A percentile compares a stretch with the other conserved stretches of the same genome.
Conservation (phyloP, 2,888 invertebrate genomes). For the Cistogaster globosa region DNA sequence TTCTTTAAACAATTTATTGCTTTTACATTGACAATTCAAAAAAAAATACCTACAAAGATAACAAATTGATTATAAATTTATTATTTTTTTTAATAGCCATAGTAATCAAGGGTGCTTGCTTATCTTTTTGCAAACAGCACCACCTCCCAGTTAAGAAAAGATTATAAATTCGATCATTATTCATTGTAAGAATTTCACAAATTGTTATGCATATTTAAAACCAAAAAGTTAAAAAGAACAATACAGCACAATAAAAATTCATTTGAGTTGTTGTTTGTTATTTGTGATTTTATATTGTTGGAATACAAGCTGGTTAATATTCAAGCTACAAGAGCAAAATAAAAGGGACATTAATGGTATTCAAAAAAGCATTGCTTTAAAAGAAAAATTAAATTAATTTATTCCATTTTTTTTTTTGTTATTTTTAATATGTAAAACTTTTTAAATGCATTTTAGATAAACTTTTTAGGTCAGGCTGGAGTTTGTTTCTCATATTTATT, state of each 20-base stretch:
- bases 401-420: background rate
- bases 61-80: constrained; percentile 40
- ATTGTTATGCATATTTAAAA: constrained; percentile 46
- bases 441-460: no score
- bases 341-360: constrained; percentile 10
- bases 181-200: constrained; percentile 48
- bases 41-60: constrained; percentile 3
- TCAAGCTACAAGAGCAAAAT: constrained; percentile 1
- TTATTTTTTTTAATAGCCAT: constrained; percentile 14
- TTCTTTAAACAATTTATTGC: constrained; percentile 28
- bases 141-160: background rate
- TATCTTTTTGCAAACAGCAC: constrained; percentile 29
- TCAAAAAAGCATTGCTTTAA: no score
- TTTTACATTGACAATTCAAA: background rate
- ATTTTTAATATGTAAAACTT: background rate
- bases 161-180: constrained; percentile 33
- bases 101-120: background rate
- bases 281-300: constrained; percentile 17
- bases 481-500: no score
- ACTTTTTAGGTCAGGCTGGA: no score
- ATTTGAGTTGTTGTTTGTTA: constrained; percentile 26
- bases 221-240: constrained; percentile 37
- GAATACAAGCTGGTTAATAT: constrained; percentile 34
- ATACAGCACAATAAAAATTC: constrained; percentile 40
- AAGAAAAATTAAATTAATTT: background rate